Evolutionary conservation across 2,888 invertebrate species (phyloP), one percentile per base, ranked within the genome.

Genomic region (Choristoneura rosaceana): DNA sequence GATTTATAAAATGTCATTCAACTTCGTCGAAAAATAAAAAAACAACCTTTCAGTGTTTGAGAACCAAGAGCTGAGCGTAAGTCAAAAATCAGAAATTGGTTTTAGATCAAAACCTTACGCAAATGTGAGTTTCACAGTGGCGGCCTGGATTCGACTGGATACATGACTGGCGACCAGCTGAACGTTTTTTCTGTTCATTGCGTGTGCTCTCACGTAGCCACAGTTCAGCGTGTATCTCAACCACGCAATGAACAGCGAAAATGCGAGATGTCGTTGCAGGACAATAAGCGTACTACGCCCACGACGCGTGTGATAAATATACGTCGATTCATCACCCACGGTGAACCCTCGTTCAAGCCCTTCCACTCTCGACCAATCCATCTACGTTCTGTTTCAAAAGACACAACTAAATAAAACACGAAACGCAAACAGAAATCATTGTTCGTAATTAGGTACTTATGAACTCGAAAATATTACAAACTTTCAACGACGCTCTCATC

Each of bases 271-370:
- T 38, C 38, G 38, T 38, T 4, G 38, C 38, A 4, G 5, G 38
- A 7, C 38, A 7, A 4, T 80, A 83, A 88, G 86, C 83, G 85
- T 80, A 84, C 83, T 76, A 77, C 77, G 78, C 76, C 80, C 79
- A 79, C 80, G 79, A 78, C 75, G 79, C 79, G 76, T 74, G 82
- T 89, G 88, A 90, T 87, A 82, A 84, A 90, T 89, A 82, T 81
- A 80, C 76, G 77, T 76, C 84, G 81, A 88, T 88, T 86, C 84
- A 87, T 87, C 86, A 85, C 81, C 76, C 76, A 78, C 77, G 79
- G 80, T 80, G 76, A 81, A 73, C 81, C 78, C 79, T 76, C 76
- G 77, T 71, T 79, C 62, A 61, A 66, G 17, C 62, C 62, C 55
- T 68, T 58, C 43, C 34, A 62, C 58, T 68, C 58, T 63, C 62